Percentiles rank a stretch among this genome's conserved stretches.
phyloP scores from a whole-genome alignment of 1,140 invertebrate species.

The Rhizoglyphus robini region DNA sequence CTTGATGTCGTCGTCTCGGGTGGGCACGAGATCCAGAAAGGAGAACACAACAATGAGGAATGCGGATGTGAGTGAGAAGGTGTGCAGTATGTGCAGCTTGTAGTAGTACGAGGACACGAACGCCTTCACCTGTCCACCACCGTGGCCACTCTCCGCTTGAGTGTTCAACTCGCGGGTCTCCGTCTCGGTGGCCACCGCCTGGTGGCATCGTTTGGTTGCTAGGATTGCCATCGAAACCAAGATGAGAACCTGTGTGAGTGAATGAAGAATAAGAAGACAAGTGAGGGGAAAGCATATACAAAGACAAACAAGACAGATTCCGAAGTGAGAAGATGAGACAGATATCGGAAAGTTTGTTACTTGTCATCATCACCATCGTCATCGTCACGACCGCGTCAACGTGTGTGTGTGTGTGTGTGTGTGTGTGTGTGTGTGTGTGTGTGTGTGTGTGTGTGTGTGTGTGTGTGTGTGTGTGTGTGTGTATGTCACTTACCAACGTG shows the following conservation, averaged over 20 bases:
- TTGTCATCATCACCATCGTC: too few species aligned
- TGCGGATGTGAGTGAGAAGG: neutral
- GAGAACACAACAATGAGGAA: neutral
- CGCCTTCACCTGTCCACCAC: neutral
- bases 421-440: too few species aligned
- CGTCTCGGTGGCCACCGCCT: neutral
- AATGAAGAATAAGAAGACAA: neutral
- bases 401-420: too few species aligned
- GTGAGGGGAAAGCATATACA: neutral
- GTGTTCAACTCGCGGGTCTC: neutral
- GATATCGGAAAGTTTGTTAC: too few species aligned
- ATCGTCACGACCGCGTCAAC: too few species aligned
- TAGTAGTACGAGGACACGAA: neutral
- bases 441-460: too few species aligned
- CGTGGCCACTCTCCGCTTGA: neutral
- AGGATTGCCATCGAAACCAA: slow-evolving; percentile 7
- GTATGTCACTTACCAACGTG: neutral
- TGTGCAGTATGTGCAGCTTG: slow-evolving; percentile 1
- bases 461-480: too few species aligned
- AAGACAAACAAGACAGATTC: too few species aligned
- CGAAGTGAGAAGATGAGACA: too few species aligned
- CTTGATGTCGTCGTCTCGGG: neutral
- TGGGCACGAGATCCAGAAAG: slow-evolving; percentile 8
- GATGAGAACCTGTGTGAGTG: neutral
- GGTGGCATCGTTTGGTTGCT: neutral